A percentile compares a stretch with the other conserved stretches of the same genome.
Conservation (phyloP, 2,888 invertebrate genomes). For the Boloria selene region DNA sequence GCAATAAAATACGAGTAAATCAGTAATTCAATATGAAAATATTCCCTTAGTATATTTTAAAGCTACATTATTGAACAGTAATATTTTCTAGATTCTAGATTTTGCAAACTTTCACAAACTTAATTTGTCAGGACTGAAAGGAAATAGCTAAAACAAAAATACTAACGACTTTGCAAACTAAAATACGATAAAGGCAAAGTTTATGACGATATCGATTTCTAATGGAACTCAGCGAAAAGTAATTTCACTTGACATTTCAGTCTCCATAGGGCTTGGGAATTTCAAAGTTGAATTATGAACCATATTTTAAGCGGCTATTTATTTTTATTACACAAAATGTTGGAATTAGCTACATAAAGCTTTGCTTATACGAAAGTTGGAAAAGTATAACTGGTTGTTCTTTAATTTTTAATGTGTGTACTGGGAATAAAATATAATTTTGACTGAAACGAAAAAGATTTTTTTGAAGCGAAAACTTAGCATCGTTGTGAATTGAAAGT, state of each 20-base stretch:
- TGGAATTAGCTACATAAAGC: background rate
- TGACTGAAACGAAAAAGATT: too few species aligned
- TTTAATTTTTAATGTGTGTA: too few species aligned
- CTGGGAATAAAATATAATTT: too few species aligned
- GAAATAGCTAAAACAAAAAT: conserved; percentile 17
- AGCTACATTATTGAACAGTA: background rate
- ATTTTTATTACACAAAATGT: conserved; percentile 11
- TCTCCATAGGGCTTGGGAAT: conserved; percentile 21
- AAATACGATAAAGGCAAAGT: conserved; percentile 23
- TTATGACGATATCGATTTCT: conserved; percentile 26
- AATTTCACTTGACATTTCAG: conserved; percentile 24
- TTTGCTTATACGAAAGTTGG: background rate
- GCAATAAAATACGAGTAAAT: too few species aligned
- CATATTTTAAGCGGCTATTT: conserved; percentile 26
- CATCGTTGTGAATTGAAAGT: too few species aligned
- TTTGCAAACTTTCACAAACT: background rate
- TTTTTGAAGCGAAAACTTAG: too few species aligned
- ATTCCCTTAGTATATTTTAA: too few species aligned
- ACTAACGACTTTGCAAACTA: conserved; percentile 16
- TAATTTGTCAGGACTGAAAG: conserved; percentile 3
- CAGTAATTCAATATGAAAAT: too few species aligned
- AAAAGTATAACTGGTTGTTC: background rate
- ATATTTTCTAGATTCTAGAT: too few species aligned
- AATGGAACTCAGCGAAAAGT: conserved; percentile 28
- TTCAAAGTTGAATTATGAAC: conserved; percentile 21